Percentiles rank a stretch among this genome's conserved stretches.
phyloP scores from a whole-genome alignment of 1,140 invertebrate species.

The Eriosoma lanigerum region DNA sequence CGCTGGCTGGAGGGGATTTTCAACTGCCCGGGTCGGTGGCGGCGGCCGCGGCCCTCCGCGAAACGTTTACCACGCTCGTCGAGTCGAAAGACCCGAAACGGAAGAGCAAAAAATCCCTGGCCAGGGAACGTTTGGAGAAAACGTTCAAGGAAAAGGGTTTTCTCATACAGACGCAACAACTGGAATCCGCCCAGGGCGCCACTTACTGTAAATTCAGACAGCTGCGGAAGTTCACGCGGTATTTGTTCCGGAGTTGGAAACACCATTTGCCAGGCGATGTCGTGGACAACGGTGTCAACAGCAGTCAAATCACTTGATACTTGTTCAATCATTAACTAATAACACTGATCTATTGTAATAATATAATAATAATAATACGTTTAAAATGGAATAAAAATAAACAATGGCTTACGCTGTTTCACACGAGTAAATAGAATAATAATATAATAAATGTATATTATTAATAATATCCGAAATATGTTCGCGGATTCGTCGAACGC shows the following conservation, averaged over 20 bases:
- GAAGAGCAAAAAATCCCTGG: conserved; percentile 77
- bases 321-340: neutral
- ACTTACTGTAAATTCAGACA: conserved; percentile 93
- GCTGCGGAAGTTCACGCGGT: conserved; percentile 85
- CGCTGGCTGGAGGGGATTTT: neutral
- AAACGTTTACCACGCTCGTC: neutral
- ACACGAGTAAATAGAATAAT: too few species aligned
- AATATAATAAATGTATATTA: too few species aligned
- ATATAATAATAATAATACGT: too few species aligned
- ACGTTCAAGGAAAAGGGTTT: conserved; percentile 91
- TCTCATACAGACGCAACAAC: conserved; percentile 86
- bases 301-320: conserved; percentile 21
- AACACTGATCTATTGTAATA: too few species aligned
- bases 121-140: conserved; percentile 84
- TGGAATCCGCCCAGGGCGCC: conserved; percentile 86
- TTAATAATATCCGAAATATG: too few species aligned
- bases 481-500: neutral
- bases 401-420: too few species aligned
- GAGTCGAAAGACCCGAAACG: conserved; percentile 57
- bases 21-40: neutral
- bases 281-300: conserved; percentile 56
- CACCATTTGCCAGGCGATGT: conserved; percentile 84
- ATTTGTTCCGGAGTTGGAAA: conserved; percentile 89
- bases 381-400: too few species aligned
- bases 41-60: neutral